Base-by-base conservation (phyloP, 2,797 vertebrate genomes). In the Serranus cabrilla region DNA sequence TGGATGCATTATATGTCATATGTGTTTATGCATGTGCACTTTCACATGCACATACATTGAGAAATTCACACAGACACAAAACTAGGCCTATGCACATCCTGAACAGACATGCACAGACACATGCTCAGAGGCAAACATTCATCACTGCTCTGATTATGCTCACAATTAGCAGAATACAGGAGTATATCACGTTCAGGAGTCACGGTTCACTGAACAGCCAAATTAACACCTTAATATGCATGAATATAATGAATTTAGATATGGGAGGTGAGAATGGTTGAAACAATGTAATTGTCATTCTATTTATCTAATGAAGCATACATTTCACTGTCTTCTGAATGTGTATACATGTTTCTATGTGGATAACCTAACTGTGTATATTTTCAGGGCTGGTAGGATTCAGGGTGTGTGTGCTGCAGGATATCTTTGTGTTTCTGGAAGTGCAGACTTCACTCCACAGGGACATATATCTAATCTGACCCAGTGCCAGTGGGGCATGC, bases 341-440 rank as follows among this genome's bases (percentile, higher is more conserved):
- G 16, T 78, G 16, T 50, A 7, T 43, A 6, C 17, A 2, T 51
- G 34, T 49, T 47, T 39, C 5, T 66, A 11, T 57, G 4, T 60
- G 17, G 20, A 57, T 45, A 11, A 27, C 37, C 7, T 45, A 74
- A 55, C 42, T n/a, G 21, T 25, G n/a, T 58, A 11, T 83, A 2
- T 74, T 50, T 42, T 16, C 78, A 99, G 97, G 90, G 92, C 76
- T 0, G 97, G 97, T 2, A 94, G 74, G 76, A 88, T 98, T 60
- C 93, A 94, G 84, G 97, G 96, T 1, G 74, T 66, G 18, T 99
- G 98, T 86, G 94, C 97, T 52, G 95, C 96, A 20, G 97, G 97
- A 4, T 97, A 95, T 74, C 88, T 98, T 86, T 99, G 97, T 87
- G 47, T 95, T 54, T 94, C 95, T 74, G 96, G 97, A 5, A 97